A percentile compares a stretch with the other conserved stretches of the same genome.
phyloP scores from a whole-genome alignment of 1,140 invertebrate genomes.

The Aphidius ervi region DNA sequence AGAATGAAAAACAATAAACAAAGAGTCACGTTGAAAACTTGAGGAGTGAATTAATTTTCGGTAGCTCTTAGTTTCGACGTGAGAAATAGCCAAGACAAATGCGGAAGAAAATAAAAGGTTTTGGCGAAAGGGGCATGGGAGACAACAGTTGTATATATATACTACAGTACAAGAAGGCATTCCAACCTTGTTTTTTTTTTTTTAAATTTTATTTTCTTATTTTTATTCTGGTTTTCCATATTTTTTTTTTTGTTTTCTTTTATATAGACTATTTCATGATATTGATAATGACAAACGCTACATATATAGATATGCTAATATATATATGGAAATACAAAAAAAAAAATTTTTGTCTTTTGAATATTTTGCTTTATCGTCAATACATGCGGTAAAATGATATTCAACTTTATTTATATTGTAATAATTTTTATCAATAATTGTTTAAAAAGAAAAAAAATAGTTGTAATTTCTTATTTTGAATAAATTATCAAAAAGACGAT shows the following conservation, averaged over 20 bases:
- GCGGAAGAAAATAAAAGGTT: conserved; percentile 20
- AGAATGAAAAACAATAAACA: conserved; percentile 24
- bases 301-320: conserved; percentile 22
- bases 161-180: too few relatives aligned
- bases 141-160: neutral
- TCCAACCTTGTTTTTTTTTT: too few relatives aligned
- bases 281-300: conserved; percentile 24
- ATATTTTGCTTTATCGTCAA: too few relatives aligned
- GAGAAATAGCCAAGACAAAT: conserved; percentile 16
- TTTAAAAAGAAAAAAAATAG: too few relatives aligned
- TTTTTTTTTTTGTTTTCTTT: neutral
- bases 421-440: too few relatives aligned
- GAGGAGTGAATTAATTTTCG: conserved; percentile 23
- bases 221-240: conserved; percentile 7
- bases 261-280: neutral
- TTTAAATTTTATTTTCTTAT: neutral
- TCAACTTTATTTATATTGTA: too few relatives aligned
- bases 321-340: conserved; percentile 19
- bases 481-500: neutral
- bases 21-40: conserved; percentile 20
- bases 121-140: neutral
- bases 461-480: neutral
- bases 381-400: too few relatives aligned
- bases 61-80: conserved; percentile 18
- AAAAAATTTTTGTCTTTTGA: neutral